A percentile compares a stretch with the other conserved stretches of the same genome.
Evolutionary conservation across 1,140 invertebrate genomes (phyloP).

Genomic region (Bursaphelenchus mucronatus): DNA sequence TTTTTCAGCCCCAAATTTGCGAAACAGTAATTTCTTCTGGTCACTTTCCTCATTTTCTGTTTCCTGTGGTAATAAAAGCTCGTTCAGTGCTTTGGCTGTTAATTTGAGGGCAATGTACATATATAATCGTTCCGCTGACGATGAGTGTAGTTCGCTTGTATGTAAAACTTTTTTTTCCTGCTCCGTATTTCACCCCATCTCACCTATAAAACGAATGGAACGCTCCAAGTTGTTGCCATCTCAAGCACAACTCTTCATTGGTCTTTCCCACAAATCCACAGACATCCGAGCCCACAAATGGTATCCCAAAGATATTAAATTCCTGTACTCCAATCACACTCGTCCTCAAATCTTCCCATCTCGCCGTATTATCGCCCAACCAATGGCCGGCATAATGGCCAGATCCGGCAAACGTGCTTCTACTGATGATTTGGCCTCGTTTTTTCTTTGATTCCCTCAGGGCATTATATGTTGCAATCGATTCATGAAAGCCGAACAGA

Average conservation of each 20-base stretch:
- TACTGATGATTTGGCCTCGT: conserved; percentile 42
- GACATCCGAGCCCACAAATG: conserved; percentile 59
- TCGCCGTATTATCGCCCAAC: conserved; percentile 72
- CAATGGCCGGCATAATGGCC: conserved; percentile 80
- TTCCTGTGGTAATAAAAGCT: too few relatives aligned
- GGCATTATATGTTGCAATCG: conserved; percentile 69
- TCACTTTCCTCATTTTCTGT: too few relatives aligned
- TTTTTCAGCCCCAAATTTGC: too few relatives aligned
- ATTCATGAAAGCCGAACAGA: conserved; percentile 74
- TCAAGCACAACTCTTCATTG: conserved; percentile 60
- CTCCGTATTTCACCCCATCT: background rate
- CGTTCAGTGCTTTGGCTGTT: too few relatives aligned
- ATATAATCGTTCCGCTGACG: too few relatives aligned
- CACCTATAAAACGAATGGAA: conserved; percentile 41
- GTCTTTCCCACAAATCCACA: conserved; percentile 61
- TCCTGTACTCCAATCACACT: conserved; percentile 63
- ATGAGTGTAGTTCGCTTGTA: too few relatives aligned
- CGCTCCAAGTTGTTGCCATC: conserved; percentile 51
- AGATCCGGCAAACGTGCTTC: conserved; percentile 52
- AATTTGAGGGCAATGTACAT: too few relatives aligned
- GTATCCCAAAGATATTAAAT: conserved; percentile 75
- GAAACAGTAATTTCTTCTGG: too few relatives aligned
- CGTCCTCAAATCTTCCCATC: conserved; percentile 63
- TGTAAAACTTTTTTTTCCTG: background rate
- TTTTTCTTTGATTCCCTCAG: conserved; percentile 59